phyloP scores from a whole-genome alignment of 1,140 invertebrate genomes.

The Marisa cornuarietis region DNA sequence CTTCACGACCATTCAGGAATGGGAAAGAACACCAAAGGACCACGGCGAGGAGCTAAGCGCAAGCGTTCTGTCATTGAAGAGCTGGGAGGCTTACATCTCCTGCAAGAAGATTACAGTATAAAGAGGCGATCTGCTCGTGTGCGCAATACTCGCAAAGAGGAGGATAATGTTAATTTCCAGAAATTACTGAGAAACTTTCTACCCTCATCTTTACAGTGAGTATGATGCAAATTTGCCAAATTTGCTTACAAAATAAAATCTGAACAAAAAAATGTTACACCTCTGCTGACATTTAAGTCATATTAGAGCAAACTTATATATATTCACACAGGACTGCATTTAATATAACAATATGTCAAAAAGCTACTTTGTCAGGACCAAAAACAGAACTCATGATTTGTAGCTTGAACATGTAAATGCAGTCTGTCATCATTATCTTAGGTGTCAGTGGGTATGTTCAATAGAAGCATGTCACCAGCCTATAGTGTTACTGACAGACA shows the following conservation, averaged over 20 bases:
- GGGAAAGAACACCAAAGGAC: slow-evolving; percentile 6
- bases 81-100: not conserved
- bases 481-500: too few relatives aligned
- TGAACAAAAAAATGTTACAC: too few relatives aligned
- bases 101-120: slow-evolving; percentile 37
- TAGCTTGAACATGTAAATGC: not conserved
- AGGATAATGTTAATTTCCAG: slow-evolving; percentile 59
- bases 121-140: slow-evolving; percentile 60
- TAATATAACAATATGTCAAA: too few relatives aligned
- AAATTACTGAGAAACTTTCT: slow-evolving; percentile 61
- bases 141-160: slow-evolving; percentile 49
- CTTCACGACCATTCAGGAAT: slow-evolving; percentile 24
- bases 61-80: slow-evolving; percentile 15
- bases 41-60: slow-evolving; percentile 14
- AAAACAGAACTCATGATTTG: too few relatives aligned
- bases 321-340: too few relatives aligned
- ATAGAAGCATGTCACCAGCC: too few relatives aligned
- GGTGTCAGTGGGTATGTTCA: too few relatives aligned
- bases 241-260: too few relatives aligned
- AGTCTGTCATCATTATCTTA: too few relatives aligned
- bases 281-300: too few relatives aligned
- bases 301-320: too few relatives aligned
- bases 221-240: not conserved
- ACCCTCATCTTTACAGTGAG: slow-evolving; percentile 50
- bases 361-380: too few relatives aligned